Base-by-base conservation (phyloP, 2,888 invertebrate species). In the Harpalus rufipes region DNA sequence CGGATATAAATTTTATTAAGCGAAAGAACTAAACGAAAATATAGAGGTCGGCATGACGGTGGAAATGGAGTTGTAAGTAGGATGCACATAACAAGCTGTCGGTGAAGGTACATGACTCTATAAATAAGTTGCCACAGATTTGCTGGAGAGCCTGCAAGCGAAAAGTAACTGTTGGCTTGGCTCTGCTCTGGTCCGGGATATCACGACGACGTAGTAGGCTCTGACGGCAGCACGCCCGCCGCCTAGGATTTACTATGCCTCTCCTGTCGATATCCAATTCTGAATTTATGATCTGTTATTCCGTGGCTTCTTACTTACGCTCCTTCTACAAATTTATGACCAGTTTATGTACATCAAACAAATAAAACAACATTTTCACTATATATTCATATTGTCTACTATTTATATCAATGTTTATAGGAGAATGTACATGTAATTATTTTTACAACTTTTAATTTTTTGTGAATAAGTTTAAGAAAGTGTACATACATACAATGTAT, bases 281-380 rank as follows among this genome's bases (percentile, higher is more conserved):
- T 81, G 81, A 81, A 81, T 81, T 81, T 81, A 81, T 81, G 81
- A 81, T 81, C 81, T 81, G 81, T 81, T 81, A 81, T 65, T 51
- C 80, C 56, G 65, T 44, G 65, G 63, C 65, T 81, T 65, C 81
- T 81, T 81, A 81, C 78, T 78, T 78, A 59, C 78, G 58, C 21
- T 32, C 58, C 78, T 74, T 74, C 74, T 44, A 74, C 44, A 74
- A 72, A 74, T 74, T 74, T 74, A 74, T 74, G 74, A 21, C 16
- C 74, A 74, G 51, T 74, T 74, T 74, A 74, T 74, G 74, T 74
- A 74, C 74, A 74, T 74, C 74, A 74, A 16, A 74, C 44, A 74
- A 74, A 74, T 74, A 74, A 74, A 74, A 44, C 74, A 74, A 74
- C 74, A 44, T 74, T 74, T 51, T 44, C 51, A 51, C 18, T 74